Percentiles rank a stretch among this genome's conserved stretches.
These are phyloP conservation scores for Melanostigma gelatinosum DNA, from an alignment of 2,113 vertebrate genomes.

Conservation along the genomic window DNA sequence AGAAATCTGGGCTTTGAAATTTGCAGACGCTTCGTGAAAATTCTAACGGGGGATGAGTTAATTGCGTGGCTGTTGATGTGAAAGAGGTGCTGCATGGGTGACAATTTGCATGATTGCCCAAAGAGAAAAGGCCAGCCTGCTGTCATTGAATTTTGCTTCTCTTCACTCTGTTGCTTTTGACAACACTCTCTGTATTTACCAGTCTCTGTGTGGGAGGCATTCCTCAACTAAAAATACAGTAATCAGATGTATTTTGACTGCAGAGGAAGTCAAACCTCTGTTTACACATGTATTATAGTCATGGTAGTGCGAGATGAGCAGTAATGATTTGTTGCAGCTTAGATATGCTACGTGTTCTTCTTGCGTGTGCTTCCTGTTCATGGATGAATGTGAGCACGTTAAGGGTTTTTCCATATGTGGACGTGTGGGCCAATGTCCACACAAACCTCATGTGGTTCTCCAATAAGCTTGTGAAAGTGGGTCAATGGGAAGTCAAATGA, in stretches of 20 bases:
- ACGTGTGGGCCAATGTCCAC: conserved; percentile 46
- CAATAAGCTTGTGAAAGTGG: conserved; percentile 78
- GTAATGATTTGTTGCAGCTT: conserved; percentile 5
- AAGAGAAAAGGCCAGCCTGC: conserved; percentile 44
- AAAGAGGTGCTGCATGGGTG: conserved; percentile 36
- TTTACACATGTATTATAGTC: neutral
- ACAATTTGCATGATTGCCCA: conserved; percentile 64
- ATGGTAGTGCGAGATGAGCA: conserved; percentile 10
- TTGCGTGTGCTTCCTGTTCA: neutral
- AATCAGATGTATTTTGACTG: conserved; percentile 17
- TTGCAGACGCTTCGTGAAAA: conserved; percentile 39
- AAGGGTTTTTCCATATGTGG: conserved; percentile 18
- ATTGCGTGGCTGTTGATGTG: conserved; percentile 44
- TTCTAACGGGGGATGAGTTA: conserved; percentile 41
- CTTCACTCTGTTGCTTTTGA: conserved; percentile 30
- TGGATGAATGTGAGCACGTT: neutral
- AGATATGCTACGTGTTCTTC: conserved; percentile 2
- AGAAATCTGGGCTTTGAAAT: conserved; percentile 58
- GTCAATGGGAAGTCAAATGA: conserved; percentile 84
- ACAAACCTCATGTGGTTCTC: conserved; percentile 60
- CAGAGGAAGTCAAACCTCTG: neutral
- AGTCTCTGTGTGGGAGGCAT: conserved; percentile 16
- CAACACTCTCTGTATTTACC: conserved; percentile 37
- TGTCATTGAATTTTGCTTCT: conserved; percentile 44
- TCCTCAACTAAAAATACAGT: conserved; percentile 9